phyloP scores from a whole-genome alignment of 2,113 vertebrate genomes.

The Lasiurus cinereus region DNA sequence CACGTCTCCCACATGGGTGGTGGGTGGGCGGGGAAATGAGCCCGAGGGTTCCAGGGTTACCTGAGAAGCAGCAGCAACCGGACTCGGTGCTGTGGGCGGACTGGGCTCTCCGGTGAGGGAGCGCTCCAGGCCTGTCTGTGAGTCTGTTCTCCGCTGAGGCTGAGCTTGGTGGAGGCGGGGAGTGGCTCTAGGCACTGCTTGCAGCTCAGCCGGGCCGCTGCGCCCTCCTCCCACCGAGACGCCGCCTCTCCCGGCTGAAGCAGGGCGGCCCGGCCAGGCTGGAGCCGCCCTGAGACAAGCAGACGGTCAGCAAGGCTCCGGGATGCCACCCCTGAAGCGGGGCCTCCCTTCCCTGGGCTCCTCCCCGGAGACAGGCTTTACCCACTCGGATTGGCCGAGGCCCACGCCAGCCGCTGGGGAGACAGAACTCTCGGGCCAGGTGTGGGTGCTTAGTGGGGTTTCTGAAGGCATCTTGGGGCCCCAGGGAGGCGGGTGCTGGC shows the following conservation, averaged over 20 bases:
- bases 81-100: background rate
- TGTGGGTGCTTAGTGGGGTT: background rate
- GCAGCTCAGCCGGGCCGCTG: background rate
- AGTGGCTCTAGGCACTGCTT: background rate
- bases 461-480: background rate
- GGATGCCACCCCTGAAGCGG: background rate
- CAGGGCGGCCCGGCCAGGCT: background rate
- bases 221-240: background rate
- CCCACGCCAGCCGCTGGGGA: background rate
- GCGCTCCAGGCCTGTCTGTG: background rate
- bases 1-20: background rate
- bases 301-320: background rate
- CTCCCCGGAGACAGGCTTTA: background rate
- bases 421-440: background rate
- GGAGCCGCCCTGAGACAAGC: background rate
- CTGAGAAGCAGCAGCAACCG: background rate
- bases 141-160: background rate
- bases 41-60: accelerated
- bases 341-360: background rate
- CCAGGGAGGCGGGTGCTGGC: background rate
- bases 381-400: background rate
- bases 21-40: background rate
- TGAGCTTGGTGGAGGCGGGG: background rate
- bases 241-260: background rate
- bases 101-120: background rate